Evolutionary conservation across 2,888 invertebrate species (phyloP).

Genomic region (Cristatella mucedo): DNA sequence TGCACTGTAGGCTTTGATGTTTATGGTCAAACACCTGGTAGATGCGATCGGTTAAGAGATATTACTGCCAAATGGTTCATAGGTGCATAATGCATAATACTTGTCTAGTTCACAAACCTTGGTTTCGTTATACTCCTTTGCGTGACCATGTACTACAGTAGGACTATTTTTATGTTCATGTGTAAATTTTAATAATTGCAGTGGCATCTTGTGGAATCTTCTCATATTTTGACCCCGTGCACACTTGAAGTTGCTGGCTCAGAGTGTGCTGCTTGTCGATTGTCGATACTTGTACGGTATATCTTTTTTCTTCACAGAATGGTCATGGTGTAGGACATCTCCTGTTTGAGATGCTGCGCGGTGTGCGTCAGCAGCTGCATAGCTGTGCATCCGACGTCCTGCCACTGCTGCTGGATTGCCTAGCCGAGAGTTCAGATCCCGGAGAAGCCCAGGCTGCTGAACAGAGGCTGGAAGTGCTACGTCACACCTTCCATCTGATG

Average conservation of each 20-base stretch:
- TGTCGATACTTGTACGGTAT: slow-evolving; percentile 1
- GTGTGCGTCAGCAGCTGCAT: slow-evolving; percentile 67
- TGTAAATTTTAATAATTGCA: slow-evolving; percentile 10
- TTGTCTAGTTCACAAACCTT: too few species aligned
- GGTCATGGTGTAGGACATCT: slow-evolving; percentile 65
- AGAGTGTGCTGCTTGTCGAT: too few species aligned
- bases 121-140: too few species aligned
- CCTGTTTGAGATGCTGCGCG: slow-evolving; percentile 71
- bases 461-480: slow-evolving; percentile 49
- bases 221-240: too few species aligned
- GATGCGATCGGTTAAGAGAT: too few species aligned
- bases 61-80: too few species aligned
- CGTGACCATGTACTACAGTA: too few species aligned
- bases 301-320: slow-evolving; percentile 44
- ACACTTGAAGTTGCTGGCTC: too few species aligned
- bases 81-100: too few species aligned
- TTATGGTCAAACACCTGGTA: too few species aligned
- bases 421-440: slow-evolving; percentile 35
- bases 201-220: too few species aligned
- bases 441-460: slow-evolving; percentile 44
- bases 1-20: too few species aligned
- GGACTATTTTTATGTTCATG: slow-evolving; percentile 2
- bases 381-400: slow-evolving; percentile 55
- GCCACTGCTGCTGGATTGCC: slow-evolving; percentile 48
- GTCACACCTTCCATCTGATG: slow-evolving; percentile 50